These are phyloP conservation scores for Orestias chungarensis DNA, from an alignment of 2,797 vertebrate species.

Conservation along the genomic window DNA sequence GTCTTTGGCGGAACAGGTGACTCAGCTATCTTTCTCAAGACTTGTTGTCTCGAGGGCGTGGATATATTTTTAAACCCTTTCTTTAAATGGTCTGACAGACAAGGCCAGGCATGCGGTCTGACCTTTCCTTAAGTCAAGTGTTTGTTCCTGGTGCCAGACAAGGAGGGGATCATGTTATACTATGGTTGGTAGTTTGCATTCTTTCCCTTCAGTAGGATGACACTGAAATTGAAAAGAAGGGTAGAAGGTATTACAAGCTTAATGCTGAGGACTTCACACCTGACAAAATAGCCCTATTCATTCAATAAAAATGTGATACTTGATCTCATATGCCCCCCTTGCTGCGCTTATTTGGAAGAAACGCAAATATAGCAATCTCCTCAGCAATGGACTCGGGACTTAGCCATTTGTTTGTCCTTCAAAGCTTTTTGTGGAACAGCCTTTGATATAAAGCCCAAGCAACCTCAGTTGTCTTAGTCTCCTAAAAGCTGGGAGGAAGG, in stretches of 20 bases:
- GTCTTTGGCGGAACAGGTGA: slow-evolving; percentile 60
- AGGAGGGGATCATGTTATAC: slow-evolving; percentile 65
- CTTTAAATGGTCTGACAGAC: slow-evolving; percentile 78
- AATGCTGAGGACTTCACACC: slow-evolving; percentile 71
- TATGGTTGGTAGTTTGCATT: slow-evolving; percentile 64
- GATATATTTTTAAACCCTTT: slow-evolving; percentile 73
- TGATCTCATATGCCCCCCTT: slow-evolving; percentile 56
- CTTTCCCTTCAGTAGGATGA: slow-evolving; percentile 74
- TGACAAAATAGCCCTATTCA: slow-evolving; percentile 61
- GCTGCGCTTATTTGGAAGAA: slow-evolving; percentile 74
- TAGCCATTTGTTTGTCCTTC: slow-evolving; percentile 61
- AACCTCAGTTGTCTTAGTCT: slow-evolving; percentile 29
- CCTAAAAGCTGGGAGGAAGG: slow-evolving; percentile 15
- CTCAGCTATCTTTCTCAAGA: slow-evolving; percentile 50
- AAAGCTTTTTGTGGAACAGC: slow-evolving; percentile 64
- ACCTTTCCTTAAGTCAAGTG: slow-evolving; percentile 72
- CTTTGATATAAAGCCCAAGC: slow-evolving; percentile 60
- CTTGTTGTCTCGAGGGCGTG: slow-evolving; percentile 58
- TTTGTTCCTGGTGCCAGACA: slow-evolving; percentile 62
- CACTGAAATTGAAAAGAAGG: slow-evolving; percentile 60
- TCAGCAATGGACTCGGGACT: slow-evolving; percentile 67
- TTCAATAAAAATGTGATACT: slow-evolving; percentile 78
- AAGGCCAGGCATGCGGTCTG: slow-evolving; percentile 59
- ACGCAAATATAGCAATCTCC: slow-evolving; percentile 78
- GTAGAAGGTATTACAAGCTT: slow-evolving; percentile 52